phyloP scores from a whole-genome alignment of 2,888 invertebrate species.

The Protodeltote pygarga region DNA sequence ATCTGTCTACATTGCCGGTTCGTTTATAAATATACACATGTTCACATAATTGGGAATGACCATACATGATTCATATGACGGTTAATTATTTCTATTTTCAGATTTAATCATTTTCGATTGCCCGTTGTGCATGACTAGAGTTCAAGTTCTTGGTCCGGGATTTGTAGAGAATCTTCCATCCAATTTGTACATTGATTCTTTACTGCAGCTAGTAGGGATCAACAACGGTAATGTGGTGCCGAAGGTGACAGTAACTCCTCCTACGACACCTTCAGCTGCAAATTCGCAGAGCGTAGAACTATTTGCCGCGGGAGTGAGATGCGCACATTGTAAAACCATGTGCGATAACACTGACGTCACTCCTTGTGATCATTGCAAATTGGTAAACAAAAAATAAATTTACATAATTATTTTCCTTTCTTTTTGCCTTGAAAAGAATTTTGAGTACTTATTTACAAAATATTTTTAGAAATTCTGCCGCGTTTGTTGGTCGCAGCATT shows the following conservation, averaged over 20 bases:
- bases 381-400: constrained; percentile 77
- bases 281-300: constrained; percentile 66
- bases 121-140: constrained; percentile 86
- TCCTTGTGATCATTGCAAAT: constrained; percentile 87
- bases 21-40: constrained; percentile 22
- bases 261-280: constrained; percentile 47
- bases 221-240: constrained; percentile 28
- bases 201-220: constrained; percentile 83
- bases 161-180: constrained; percentile 88
- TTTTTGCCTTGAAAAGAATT: background rate
- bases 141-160: constrained; percentile 78
- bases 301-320: constrained; percentile 68
- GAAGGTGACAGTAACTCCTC: constrained; percentile 55
- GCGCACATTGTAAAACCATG: constrained; percentile 71
- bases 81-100: constrained; percentile 52
- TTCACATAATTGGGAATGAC: constrained; percentile 14
- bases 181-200: constrained; percentile 89
- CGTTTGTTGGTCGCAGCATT: constrained; percentile 88
- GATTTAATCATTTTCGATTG: constrained; percentile 79
- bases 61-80: constrained; percentile 3
- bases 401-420: background rate
- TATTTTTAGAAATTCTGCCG: constrained; percentile 85
- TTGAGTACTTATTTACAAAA: background rate
- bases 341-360: constrained; percentile 68
- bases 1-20: constrained; percentile 77